Evolutionary conservation across 2,797 vertebrate genomes (phyloP).

Genomic region (Anisognathus igniventris): DNA sequence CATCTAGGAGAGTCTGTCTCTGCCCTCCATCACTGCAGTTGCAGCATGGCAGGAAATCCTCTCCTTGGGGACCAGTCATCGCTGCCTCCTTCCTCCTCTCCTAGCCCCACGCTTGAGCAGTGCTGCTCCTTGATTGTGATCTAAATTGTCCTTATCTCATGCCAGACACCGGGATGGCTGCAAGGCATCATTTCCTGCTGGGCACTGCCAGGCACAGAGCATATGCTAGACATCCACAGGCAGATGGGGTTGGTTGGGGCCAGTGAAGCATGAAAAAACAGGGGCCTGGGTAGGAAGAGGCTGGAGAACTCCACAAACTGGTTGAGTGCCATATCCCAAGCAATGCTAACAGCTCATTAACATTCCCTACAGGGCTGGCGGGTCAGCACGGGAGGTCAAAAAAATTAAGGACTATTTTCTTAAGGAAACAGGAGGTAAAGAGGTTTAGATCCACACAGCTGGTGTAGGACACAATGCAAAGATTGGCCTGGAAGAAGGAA

Average conservation of each 20-base stretch:
- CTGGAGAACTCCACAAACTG: constrained; percentile 30
- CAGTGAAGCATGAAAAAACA: constrained; percentile 33
- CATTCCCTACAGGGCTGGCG: constrained; percentile 26
- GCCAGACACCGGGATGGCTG: constrained; percentile 50
- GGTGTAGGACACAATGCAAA: constrained; percentile 6
- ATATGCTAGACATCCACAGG: constrained; percentile 59
- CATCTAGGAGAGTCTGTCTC: background rate
- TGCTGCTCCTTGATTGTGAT: constrained; percentile 51
- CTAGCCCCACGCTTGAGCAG: background rate
- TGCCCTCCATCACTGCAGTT: background rate
- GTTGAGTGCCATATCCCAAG: constrained; percentile 23
- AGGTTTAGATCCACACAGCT: background rate
- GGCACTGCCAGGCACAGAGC: constrained; percentile 59
- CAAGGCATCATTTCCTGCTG: constrained; percentile 46
- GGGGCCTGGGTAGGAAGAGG: constrained; percentile 16
- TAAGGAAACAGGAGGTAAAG: constrained; percentile 54
- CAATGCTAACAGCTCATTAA: constrained; percentile 63
- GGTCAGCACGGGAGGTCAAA: constrained; percentile 53
- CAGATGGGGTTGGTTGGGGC: constrained; percentile 62
- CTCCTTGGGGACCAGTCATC: background rate
- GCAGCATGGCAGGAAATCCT: constrained; percentile 26
- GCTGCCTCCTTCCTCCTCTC: constrained; percentile 26
- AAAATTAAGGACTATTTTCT: constrained; percentile 52
- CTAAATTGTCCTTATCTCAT: constrained; percentile 49
- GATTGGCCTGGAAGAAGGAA: constrained; percentile 45